These are phyloP conservation scores for Itoplectis maculator DNA, from an alignment of 2,888 invertebrate genomes.

Conservation along the genomic window DNA sequence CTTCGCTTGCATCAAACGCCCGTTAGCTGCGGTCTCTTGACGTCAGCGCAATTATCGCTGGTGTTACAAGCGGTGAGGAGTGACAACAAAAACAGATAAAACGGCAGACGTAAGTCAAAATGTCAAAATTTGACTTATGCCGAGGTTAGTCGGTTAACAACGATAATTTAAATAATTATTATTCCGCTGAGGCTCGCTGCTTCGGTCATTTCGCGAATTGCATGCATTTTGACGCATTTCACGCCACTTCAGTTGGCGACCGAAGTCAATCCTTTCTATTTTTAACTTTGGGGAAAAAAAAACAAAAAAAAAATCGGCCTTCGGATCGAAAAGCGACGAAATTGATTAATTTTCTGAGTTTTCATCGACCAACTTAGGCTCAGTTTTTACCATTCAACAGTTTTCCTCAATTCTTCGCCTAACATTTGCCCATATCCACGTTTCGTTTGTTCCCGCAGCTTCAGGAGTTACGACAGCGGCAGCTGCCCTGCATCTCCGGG, in stretches of 20 bases:
- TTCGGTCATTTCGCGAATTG: too few relatives aligned
- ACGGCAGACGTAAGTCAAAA: background rate
- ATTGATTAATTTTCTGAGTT: too few relatives aligned
- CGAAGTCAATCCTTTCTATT: too few relatives aligned
- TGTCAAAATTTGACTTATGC: background rate
- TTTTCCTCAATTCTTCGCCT: background rate
- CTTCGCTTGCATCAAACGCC: slow-evolving; percentile 1
- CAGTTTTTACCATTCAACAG: slow-evolving; percentile 14
- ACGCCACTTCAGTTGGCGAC: too few relatives aligned
- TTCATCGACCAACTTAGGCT: background rate
- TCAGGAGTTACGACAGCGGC: slow-evolving; percentile 18
- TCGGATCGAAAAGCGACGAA: too few relatives aligned
- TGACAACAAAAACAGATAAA: background rate
- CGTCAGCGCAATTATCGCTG: slow-evolving; percentile 21
- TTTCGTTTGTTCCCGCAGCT: background rate
- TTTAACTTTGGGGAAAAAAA: too few relatives aligned
- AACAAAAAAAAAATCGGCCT: too few relatives aligned
- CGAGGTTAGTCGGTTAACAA: background rate
- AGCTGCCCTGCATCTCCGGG: background rate
- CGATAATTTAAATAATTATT: too few relatives aligned
- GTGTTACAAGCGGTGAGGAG: background rate
- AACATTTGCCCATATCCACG: background rate
- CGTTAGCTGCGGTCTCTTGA: background rate
- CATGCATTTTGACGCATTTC: too few relatives aligned
- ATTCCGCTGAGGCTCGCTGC: too few relatives aligned